These are phyloP conservation scores for Gryon sp. DNA, from an alignment of 1,140 invertebrate genomes.

Conservation along the genomic window DNA sequence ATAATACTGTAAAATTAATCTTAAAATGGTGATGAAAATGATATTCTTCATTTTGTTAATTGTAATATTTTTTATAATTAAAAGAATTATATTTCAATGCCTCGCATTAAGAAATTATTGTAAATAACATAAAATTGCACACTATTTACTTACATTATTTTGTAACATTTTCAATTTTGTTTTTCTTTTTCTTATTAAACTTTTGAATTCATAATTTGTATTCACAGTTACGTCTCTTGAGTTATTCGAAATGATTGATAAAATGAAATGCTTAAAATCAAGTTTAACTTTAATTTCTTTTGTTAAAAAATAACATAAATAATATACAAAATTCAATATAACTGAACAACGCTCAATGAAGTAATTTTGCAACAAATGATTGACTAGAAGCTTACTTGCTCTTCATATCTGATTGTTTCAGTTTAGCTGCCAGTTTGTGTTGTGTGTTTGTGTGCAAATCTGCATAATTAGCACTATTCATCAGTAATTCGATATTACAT, in stretches of 20 bases:
- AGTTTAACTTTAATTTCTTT: neutral
- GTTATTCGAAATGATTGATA: too few species aligned
- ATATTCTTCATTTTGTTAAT: neutral
- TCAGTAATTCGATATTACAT: constrained; percentile 18
- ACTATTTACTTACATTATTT: too few species aligned
- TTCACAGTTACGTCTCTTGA: too few species aligned
- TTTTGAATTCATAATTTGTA: too few species aligned
- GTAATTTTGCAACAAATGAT: constrained; percentile 45
- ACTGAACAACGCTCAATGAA: constrained; percentile 30
- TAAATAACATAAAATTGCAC: too few species aligned
- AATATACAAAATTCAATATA: constrained; percentile 6
- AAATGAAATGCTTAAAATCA: too few species aligned
- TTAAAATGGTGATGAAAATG: constrained; percentile 43
- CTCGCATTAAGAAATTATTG: too few species aligned
- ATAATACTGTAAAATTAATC: constrained; percentile 55
- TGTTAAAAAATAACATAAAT: too few species aligned
- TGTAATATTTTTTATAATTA: too few species aligned
- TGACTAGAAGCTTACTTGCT: constrained; percentile 65
- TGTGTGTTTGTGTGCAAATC: constrained; percentile 22
- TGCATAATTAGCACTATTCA: neutral
- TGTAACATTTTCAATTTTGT: too few species aligned
- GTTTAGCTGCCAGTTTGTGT: constrained; percentile 26
- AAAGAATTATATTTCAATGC: too few species aligned
- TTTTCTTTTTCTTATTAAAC: too few species aligned
- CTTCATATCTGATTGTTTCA: constrained; percentile 22